Evolutionary conservation across 1,140 invertebrate genomes (phyloP).

Genomic region (Drosophila pseudoananassae): DNA sequence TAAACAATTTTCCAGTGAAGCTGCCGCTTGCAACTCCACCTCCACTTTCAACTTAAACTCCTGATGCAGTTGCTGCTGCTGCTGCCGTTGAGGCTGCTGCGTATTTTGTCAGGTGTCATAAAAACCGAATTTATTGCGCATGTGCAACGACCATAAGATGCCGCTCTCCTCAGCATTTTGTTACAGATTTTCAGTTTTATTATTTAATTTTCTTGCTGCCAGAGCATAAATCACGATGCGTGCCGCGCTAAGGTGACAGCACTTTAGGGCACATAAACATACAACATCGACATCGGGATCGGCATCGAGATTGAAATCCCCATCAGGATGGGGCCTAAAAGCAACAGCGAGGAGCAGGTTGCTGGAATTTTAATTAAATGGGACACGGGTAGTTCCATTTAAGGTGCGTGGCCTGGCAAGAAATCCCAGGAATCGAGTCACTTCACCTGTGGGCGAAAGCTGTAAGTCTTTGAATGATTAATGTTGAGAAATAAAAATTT

Average conservation of each 20-base stretch:
- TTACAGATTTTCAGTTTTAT: conserved; percentile 72
- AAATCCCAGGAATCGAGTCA: background rate
- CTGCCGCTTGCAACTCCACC: conserved; percentile 49
- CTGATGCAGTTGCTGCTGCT: conserved; percentile 25
- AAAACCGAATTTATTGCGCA: conserved; percentile 83
- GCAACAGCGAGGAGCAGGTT: conserved; percentile 54
- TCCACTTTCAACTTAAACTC: conserved; percentile 23
- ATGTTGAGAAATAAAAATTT: background rate
- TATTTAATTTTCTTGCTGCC: conserved; percentile 72
- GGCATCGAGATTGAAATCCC: conserved; percentile 2
- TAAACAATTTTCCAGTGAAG: conserved; percentile 79
- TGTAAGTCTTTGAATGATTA: conserved; percentile 1
- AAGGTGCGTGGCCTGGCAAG: conserved; percentile 8
- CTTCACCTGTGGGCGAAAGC: background rate
- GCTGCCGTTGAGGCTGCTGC: conserved; percentile 48
- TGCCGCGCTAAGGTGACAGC: conserved; percentile 77
- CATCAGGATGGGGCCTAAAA: conserved; percentile 8
- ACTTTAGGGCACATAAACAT: conserved; percentile 78
- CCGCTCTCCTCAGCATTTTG: conserved; percentile 54
- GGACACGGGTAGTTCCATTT: conserved; percentile 25
- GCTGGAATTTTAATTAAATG: conserved; percentile 78
- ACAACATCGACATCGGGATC: conserved; percentile 24
- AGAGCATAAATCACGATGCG: conserved; percentile 75
- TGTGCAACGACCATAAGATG: conserved; percentile 67
- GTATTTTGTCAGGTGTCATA: conserved; percentile 84